Evolutionary conservation across 2,888 invertebrate genomes (phyloP).

Genomic region (Volucella inanis): DNA sequence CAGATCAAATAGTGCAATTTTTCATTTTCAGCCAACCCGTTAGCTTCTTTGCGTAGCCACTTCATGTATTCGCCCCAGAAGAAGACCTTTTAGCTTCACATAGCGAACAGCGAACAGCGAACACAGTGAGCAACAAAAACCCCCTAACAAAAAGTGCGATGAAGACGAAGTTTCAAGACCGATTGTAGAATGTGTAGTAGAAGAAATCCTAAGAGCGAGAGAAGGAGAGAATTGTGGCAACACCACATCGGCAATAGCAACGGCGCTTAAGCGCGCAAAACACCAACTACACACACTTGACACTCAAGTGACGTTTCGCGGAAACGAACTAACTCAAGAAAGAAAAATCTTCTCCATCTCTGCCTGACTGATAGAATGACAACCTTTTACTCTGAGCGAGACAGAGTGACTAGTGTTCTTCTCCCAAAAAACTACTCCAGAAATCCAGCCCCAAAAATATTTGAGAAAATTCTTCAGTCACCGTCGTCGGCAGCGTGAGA

Average conservation of each 20-base stretch:
- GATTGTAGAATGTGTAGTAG: slow-evolving; percentile 9
- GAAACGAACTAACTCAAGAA: slow-evolving; percentile 68
- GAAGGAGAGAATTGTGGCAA: slow-evolving; percentile 42
- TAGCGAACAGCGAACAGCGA: not conserved
- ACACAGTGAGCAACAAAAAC: slow-evolving; percentile 12
- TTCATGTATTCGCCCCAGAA: slow-evolving; percentile 60
- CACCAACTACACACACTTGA: slow-evolving; percentile 66
- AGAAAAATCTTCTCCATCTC: slow-evolving; percentile 70
- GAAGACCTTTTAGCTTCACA: slow-evolving; percentile 70
- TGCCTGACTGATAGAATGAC: slow-evolving; percentile 73
- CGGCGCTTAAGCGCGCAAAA: slow-evolving; percentile 70
- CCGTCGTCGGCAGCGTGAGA: slow-evolving; percentile 4
- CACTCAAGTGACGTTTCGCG: slow-evolving; percentile 71
- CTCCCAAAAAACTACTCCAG: slow-evolving; percentile 60
- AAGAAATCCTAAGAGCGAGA: slow-evolving; percentile 54
- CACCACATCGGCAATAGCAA: not conserved
- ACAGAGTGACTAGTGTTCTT: slow-evolving; percentile 69
- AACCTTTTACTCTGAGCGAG: slow-evolving; percentile 72
- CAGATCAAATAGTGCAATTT: slow-evolving; percentile 74
- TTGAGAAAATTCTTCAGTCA: slow-evolving; percentile 60
- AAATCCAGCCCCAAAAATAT: slow-evolving; percentile 75
- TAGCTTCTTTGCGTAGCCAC: slow-evolving; percentile 71
- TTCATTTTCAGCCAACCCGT: slow-evolving; percentile 74
- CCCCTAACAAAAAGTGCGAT: slow-evolving; percentile 6
- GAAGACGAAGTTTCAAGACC: slow-evolving; percentile 2